phyloP scores from a whole-genome alignment of 2,888 invertebrate species.

The Tromatobia lineatoria region DNA sequence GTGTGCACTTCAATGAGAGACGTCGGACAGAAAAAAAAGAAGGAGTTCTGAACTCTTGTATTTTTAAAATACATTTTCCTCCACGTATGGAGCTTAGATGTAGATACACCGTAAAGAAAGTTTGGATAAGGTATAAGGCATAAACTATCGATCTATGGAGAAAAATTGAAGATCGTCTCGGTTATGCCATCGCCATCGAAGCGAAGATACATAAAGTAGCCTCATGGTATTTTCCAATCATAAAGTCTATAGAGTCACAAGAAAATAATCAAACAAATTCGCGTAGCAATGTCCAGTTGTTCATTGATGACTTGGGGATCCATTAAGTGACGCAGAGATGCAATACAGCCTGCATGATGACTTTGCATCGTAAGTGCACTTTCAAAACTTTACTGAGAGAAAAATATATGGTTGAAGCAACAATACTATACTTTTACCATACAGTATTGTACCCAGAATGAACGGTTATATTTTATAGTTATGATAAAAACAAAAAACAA shows the following conservation, averaged over 20 bases:
- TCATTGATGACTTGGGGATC: too few species aligned
- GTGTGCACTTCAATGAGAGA: constrained; percentile 59
- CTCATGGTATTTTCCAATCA: neutral
- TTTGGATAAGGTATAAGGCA: neutral
- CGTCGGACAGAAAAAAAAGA: constrained; percentile 78
- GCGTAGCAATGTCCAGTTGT: neutral
- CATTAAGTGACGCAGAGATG: too few species aligned
- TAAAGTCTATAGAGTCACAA: neutral
- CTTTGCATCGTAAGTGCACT: too few species aligned
- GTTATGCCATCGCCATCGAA: constrained; percentile 11
- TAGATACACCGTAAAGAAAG: constrained; percentile 12
- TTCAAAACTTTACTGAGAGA: too few species aligned
- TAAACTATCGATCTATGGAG: neutral
- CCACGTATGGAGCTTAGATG: constrained; percentile 6
- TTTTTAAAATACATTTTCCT: neutral
- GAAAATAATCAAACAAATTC: neutral
- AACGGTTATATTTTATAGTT: too few species aligned
- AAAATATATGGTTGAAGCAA: too few species aligned
- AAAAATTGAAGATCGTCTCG: constrained; percentile 43
- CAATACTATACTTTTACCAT: too few species aligned
- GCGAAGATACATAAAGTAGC: neutral
- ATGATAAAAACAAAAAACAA: too few species aligned
- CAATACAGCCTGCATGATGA: too few species aligned
- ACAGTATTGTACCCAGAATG: too few species aligned
- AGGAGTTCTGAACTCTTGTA: constrained; percentile 1